Evolutionary conservation across 2,888 invertebrate species (phyloP).

Genomic region (Phragmatobia fuliginosa): DNA sequence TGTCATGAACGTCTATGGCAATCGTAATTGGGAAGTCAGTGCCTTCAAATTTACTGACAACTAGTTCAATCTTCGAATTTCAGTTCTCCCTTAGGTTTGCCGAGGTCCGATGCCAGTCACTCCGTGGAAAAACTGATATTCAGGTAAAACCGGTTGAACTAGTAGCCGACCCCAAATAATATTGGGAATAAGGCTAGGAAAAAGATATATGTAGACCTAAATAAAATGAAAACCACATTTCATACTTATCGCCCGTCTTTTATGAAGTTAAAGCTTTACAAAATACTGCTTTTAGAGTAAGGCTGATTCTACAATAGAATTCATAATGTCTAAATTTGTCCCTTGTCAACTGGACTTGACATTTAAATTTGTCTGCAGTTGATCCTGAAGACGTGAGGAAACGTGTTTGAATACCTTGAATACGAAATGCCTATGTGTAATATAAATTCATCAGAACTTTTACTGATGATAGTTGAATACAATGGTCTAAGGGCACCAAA

Average conservation of each 20-base stretch:
- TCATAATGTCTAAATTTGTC: constrained; percentile 8
- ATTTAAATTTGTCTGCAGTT: constrained; percentile 3
- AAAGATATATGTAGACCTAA: background rate
- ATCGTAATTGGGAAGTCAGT: too few relatives aligned
- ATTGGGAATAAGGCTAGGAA: too few relatives aligned
- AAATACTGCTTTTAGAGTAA: background rate
- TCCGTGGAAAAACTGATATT: too few relatives aligned
- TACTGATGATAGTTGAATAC: too few relatives aligned
- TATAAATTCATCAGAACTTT: background rate
- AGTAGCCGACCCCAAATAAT: too few relatives aligned
- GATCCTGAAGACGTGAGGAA: background rate
- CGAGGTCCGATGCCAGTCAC: too few relatives aligned
- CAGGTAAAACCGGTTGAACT: too few relatives aligned
- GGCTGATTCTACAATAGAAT: constrained; percentile 1
- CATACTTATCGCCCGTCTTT: background rate
- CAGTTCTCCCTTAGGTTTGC: too few relatives aligned
- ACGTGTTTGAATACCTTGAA: background rate
- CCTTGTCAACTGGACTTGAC: constrained; percentile 6
- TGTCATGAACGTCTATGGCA: too few relatives aligned
- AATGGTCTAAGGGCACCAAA: too few relatives aligned
- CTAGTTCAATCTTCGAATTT: too few relatives aligned
- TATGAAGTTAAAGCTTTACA: constrained; percentile 5
- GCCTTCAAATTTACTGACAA: too few relatives aligned
- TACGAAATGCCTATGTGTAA: background rate
- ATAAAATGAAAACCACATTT: background rate